phyloP scores from a whole-genome alignment of 2,113 vertebrate genomes.

The Phalacrocorax brasilianus region DNA sequence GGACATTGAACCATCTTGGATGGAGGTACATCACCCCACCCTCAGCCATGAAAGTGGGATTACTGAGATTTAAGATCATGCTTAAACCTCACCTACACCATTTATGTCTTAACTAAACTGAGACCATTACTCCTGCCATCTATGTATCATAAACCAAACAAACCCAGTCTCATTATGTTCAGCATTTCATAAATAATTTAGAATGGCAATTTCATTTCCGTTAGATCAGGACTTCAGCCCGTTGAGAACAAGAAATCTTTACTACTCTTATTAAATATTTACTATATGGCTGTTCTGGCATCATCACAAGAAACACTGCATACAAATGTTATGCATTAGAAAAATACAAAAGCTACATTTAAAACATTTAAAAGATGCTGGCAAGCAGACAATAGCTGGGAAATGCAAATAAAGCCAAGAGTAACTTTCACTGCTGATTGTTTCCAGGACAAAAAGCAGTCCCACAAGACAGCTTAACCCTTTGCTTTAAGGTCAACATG shows the following conservation, averaged over 20 bases:
- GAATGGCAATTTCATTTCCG: slow-evolving; percentile 24
- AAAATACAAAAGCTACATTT: slow-evolving; percentile 37
- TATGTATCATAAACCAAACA: neutral
- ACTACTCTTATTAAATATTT: slow-evolving; percentile 66
- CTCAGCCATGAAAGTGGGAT: neutral
- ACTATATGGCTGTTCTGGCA: slow-evolving; percentile 55
- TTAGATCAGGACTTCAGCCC: neutral
- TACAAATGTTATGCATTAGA: slow-evolving; percentile 33
- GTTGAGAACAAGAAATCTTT: slow-evolving; percentile 36
- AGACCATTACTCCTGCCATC: neutral
- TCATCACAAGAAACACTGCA: slow-evolving; percentile 21
- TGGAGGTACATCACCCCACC: neutral
- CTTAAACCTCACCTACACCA: neutral
- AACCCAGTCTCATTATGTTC: neutral
- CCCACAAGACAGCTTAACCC: neutral
- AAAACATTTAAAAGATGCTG: slow-evolving; percentile 27
- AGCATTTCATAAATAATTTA: slow-evolving; percentile 52
- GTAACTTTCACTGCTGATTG: slow-evolving; percentile 2
- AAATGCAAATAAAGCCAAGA: slow-evolving; percentile 17
- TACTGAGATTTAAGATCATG: neutral
- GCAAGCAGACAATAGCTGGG: neutral
- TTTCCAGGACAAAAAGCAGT: slow-evolving; percentile 13
- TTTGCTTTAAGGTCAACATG: neutral
- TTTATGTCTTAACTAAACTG: neutral
- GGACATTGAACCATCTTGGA: neutral